phyloP scores from a whole-genome alignment of 2,888 invertebrate species.

The Rotaria sp. region DNA sequence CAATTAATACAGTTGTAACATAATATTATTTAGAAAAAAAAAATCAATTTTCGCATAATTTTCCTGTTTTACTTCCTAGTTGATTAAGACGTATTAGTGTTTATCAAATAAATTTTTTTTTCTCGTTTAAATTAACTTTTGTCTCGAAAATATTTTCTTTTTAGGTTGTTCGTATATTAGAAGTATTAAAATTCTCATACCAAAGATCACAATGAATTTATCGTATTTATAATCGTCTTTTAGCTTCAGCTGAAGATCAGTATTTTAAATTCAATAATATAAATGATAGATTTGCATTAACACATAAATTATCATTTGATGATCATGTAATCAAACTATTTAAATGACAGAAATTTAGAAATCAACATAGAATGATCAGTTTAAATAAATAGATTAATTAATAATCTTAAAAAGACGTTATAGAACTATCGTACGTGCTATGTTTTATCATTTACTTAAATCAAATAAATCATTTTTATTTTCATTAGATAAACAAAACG shows the following conservation, averaged over 20 bases:
- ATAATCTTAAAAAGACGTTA: slow-evolving; percentile 17
- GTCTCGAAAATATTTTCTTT: too few relatives aligned
- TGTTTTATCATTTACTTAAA: slow-evolving; percentile 3
- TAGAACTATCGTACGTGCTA: not conserved
- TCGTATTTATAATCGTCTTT: not conserved
- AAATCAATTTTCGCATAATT: too few relatives aligned
- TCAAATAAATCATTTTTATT: not conserved
- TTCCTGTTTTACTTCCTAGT: too few relatives aligned
- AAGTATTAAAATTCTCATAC: not conserved
- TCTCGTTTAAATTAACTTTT: too few relatives aligned
- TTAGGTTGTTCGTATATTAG: slow-evolving; percentile 10
- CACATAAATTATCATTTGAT: not conserved
- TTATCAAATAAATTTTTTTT: too few relatives aligned
- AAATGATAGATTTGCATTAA: not conserved
- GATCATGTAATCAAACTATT: not conserved
- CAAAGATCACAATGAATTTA: not conserved
- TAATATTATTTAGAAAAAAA: too few relatives aligned
- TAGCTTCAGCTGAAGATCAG: not conserved
- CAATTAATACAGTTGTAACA: too few relatives aligned
- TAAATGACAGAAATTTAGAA: slow-evolving; percentile 3
- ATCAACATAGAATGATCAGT: slow-evolving; percentile 2
- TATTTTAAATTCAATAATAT: slow-evolving; percentile 18
- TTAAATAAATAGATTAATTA: not conserved
- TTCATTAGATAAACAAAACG: not conserved
- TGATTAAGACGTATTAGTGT: too few relatives aligned